These are phyloP conservation scores for Eclectus roratus DNA, from an alignment of 2,113 vertebrate species.

Conservation along the genomic window DNA sequence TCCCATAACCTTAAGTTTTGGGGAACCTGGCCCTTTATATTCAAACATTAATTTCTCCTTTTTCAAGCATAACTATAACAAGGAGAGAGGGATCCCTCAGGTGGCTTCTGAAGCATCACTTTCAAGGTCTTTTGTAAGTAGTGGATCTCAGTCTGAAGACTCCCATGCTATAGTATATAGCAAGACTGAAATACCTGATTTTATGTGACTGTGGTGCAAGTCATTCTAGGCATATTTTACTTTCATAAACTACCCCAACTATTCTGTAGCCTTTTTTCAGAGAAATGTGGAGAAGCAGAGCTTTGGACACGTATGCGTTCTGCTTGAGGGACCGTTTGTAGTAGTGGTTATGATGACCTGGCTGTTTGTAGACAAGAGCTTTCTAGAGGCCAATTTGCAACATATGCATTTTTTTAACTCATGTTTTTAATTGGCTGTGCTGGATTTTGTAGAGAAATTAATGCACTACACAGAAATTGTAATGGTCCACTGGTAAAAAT, in stretches of 20 bases:
- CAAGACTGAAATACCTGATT: not conserved
- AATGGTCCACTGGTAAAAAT: not conserved
- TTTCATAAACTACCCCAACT: not conserved
- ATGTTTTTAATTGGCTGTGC: not conserved
- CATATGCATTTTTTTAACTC: not conserved
- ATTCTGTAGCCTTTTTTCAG: not conserved
- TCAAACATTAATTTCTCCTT: not conserved
- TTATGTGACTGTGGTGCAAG: not conserved
- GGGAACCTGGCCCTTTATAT: not conserved
- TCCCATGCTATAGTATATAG: not conserved
- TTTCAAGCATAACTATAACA: not conserved
- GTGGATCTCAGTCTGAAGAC: not conserved
- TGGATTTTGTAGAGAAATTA: not conserved
- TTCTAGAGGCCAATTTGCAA: not conserved
- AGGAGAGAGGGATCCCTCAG: not conserved
- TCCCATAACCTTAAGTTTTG: not conserved
- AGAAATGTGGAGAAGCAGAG: not conserved
- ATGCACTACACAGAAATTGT: not conserved
- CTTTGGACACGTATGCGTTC: fast-evolving
- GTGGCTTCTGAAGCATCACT: not conserved
- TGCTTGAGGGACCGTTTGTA: not conserved
- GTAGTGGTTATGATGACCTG: not conserved
- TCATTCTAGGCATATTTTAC: not conserved
- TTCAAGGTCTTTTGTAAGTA: not conserved
- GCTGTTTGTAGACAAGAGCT: not conserved